Conservation (phyloP, 2,888 invertebrate genomes). For the Saturnia japonica region DNA sequence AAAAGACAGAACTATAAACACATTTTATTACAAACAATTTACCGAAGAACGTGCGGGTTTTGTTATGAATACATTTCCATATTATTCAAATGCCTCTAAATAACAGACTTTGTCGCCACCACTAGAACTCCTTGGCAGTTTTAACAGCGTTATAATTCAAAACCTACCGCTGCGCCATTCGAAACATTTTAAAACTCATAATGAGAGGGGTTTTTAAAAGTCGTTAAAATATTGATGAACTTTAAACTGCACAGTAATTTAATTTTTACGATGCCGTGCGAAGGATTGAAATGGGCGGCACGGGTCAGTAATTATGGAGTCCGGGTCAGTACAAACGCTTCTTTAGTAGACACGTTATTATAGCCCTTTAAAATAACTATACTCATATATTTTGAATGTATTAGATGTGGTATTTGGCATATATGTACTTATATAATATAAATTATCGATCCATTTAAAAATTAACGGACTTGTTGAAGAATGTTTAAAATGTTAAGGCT, state of each 20-base stretch:
- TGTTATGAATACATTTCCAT: slow-evolving; percentile 6
- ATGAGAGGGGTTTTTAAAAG: slow-evolving; percentile 34
- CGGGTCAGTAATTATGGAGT: slow-evolving; percentile 46
- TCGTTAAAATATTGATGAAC: slow-evolving; percentile 51
- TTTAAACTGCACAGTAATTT: slow-evolving; percentile 54
- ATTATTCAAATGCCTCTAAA: slow-evolving; percentile 6
- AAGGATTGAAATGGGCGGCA: slow-evolving; percentile 49
- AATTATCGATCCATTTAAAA: background rate
- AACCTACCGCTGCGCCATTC: background rate
- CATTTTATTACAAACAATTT: background rate
- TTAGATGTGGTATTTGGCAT: slow-evolving; percentile 2
- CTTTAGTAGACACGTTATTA: slow-evolving; percentile 50
- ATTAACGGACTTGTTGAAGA: too few relatives aligned
- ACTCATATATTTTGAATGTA: background rate
- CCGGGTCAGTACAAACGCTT: slow-evolving; percentile 38
- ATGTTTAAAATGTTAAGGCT: too few relatives aligned
- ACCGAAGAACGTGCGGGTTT: slow-evolving; percentile 2
- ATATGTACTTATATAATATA: background rate
- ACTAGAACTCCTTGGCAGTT: background rate
- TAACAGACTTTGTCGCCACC: slow-evolving; percentile 2
- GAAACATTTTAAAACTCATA: slow-evolving; percentile 28
- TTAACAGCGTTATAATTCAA: slow-evolving; percentile 6
- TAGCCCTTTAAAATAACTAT: slow-evolving; percentile 32
- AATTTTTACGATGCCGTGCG: slow-evolving; percentile 44
- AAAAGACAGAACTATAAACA: background rate